These are phyloP conservation scores for Campoletis raptor DNA, from an alignment of 2,888 invertebrate species.

Conservation along the genomic window DNA sequence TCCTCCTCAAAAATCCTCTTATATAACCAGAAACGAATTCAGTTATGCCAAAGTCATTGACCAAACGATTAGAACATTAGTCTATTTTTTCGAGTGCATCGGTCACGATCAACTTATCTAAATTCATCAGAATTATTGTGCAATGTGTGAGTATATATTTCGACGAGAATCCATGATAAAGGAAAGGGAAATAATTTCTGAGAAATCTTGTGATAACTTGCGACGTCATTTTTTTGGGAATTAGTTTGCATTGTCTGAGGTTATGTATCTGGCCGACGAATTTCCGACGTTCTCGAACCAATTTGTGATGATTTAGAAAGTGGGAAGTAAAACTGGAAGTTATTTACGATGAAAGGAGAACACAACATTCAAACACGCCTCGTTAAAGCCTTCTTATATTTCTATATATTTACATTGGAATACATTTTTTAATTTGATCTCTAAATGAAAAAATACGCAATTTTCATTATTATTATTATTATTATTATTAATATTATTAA, in stretches of 20 bases:
- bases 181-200: background rate
- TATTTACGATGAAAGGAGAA: slow-evolving; percentile 57
- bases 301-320: background rate
- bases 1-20: too few relatives aligned
- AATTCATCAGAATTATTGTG: background rate
- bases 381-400: background rate
- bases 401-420: background rate
- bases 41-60: too few relatives aligned
- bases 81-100: background rate
- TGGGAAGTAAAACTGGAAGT: background rate
- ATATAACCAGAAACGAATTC: too few relatives aligned
- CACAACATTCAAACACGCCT: slow-evolving; percentile 36
- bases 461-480: slow-evolving; percentile 3
- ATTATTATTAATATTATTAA: background rate
- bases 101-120: background rate
- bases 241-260: background rate
- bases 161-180: background rate
- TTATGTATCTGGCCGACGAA: background rate
- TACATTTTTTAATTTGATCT: slow-evolving; percentile 13
- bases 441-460: background rate
- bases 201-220: background rate
- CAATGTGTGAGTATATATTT: slow-evolving; percentile 11
- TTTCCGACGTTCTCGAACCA: background rate
- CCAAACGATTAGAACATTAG: background rate
- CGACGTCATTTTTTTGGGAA: background rate